phyloP scores from a whole-genome alignment of 2,888 invertebrate genomes.

The Drepanosiphum platanoidis region DNA sequence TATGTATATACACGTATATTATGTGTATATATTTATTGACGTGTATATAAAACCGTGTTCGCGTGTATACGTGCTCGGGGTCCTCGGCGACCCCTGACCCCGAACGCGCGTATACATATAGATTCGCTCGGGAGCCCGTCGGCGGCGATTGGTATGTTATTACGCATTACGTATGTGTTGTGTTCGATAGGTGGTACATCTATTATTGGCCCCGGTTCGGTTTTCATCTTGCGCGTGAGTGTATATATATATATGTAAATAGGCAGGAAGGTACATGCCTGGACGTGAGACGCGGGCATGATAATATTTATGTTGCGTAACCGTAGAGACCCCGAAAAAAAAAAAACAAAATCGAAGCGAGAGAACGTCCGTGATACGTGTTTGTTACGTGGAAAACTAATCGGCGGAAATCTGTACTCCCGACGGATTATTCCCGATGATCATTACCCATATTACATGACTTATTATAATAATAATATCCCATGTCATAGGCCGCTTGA shows the following conservation, averaged over 20 bases:
- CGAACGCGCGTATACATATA: too few relatives aligned
- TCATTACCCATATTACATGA: too few relatives aligned
- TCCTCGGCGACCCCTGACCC: background rate
- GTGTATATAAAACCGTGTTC: background rate
- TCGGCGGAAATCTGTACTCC: background rate
- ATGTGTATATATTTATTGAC: too few relatives aligned
- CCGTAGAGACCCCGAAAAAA: background rate
- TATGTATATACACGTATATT: too few relatives aligned
- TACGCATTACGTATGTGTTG: background rate
- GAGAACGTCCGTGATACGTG: background rate
- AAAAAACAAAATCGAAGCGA: background rate
- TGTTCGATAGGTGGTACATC: too few relatives aligned
- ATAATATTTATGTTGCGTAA: background rate
- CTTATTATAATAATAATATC: too few relatives aligned
- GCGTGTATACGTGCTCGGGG: background rate
- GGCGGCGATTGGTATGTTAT: background rate
- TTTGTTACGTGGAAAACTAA: too few relatives aligned
- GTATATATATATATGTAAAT: too few relatives aligned
- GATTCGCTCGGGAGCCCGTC: background rate
- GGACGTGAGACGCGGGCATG: background rate
- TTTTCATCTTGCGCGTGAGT: too few relatives aligned
- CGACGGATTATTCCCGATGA: background rate
- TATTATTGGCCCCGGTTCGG: too few relatives aligned
- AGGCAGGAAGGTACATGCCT: background rate
- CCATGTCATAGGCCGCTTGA: too few relatives aligned